Base-by-base conservation (phyloP, 2,113 vertebrate genomes). In the Chelonoidis abingdonii region DNA sequence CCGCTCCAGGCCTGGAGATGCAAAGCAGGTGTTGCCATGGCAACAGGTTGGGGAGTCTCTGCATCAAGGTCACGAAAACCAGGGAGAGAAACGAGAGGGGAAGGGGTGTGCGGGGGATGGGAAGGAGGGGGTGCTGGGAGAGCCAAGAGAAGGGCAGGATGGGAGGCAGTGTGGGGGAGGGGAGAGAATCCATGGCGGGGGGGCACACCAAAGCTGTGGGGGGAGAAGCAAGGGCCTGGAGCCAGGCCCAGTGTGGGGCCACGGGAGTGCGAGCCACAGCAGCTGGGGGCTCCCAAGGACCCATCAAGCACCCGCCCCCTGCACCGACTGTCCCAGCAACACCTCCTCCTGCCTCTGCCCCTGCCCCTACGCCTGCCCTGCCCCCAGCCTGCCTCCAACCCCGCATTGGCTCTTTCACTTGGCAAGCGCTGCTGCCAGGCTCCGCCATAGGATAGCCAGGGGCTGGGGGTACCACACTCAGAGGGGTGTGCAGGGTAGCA, bases 41-140 rank as follows among this genome's bases (percentile, higher is more conserved):
- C 96, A 95, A 95, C 96, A 95, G 89, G 94, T 92, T 87, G 92
- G 93, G 93, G 94, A 86, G 94, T 84, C 82, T 81, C 57, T 65
- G 17, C 72, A 88, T 84, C 96, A 91, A 88, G 94, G 95, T 83
- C 89, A 87, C 12, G 50, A 72, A 85, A 62, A 69, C 7, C 31
- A 85, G 41, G 6, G 5, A 84, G 41, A 65, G 59, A 47, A 35
- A 31, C 8, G 14, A 86, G 3, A 59, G 89, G 54, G 54, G 65
- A 81, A 41, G 31, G 81, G 14, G 1, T 1, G 9, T 38, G 52
- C 52, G 52, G 52, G 2, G 9, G 1, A 17, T 69, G 17, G 65
- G 59, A 22, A 11, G 80, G 50, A 4, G 50, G 35, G 31, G 31
- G 10, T n/a, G 80, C 53, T 50, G 27, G 78, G 27, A 5, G 80